These are phyloP conservation scores for Vanacampus margaritifer DNA, from an alignment of 2,113 vertebrate species.

Conservation along the genomic window DNA sequence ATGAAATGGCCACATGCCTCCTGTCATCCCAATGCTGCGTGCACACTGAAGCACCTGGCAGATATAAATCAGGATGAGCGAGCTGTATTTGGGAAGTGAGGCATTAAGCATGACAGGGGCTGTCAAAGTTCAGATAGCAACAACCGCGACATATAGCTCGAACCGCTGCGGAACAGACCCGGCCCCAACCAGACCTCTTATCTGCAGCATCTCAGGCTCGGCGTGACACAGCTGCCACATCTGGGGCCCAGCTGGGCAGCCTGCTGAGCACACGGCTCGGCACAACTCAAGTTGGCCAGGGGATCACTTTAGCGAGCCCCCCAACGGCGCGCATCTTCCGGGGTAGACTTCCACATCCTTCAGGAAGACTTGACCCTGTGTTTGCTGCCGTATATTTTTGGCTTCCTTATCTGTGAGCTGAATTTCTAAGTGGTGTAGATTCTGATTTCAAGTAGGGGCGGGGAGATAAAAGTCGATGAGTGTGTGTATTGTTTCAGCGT, in stretches of 20 bases:
- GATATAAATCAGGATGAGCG: constrained; percentile 76
- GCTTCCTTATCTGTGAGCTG: constrained; percentile 47
- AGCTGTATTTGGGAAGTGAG: constrained; percentile 79
- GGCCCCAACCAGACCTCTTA: constrained; percentile 55
- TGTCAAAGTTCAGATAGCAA: constrained; percentile 75
- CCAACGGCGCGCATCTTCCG: constrained; percentile 10
- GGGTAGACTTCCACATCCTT: constrained; percentile 11
- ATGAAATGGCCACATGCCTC: constrained; percentile 67
- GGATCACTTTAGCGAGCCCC: constrained; percentile 34
- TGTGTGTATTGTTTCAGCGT: constrained; percentile 18
- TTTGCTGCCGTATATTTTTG: constrained; percentile 39
- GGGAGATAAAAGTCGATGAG: constrained; percentile 46
- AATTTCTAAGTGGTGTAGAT: constrained; percentile 43
- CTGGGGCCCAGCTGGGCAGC: constrained; percentile 73
- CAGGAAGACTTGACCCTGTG: constrained; percentile 27
- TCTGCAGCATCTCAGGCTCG: constrained; percentile 62
- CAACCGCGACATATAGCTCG: constrained; percentile 72
- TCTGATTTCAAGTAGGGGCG: constrained; percentile 46
- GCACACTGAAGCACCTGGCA: constrained; percentile 74
- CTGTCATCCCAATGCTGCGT: constrained; percentile 57
- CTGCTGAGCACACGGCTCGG: constrained; percentile 44
- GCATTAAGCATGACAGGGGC: constrained; percentile 77
- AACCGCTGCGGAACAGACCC: constrained; percentile 65
- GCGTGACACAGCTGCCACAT: constrained; percentile 72
- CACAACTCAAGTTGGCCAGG: constrained; percentile 21